Evolutionary conservation across 92 coral and sea anemone genomes (phyloP).

Genomic region (Bergia puertoricense): DNA sequence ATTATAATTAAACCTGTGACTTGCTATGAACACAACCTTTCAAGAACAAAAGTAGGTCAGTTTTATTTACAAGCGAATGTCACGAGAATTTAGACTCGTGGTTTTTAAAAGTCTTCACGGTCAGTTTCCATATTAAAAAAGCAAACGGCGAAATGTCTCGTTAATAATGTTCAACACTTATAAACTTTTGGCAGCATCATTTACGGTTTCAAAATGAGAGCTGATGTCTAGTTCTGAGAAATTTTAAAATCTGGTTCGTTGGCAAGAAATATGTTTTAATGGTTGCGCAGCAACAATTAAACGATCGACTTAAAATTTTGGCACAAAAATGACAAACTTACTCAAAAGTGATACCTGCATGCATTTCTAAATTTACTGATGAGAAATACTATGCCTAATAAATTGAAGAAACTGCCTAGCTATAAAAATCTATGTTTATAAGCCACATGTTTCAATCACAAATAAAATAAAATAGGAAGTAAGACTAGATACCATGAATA

Average conservation of each 20-base stretch:
- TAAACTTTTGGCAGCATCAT: not conserved
- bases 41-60: not conserved
- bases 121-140: not conserved
- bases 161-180: not conserved
- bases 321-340: not conserved
- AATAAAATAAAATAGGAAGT: too few relatives aligned
- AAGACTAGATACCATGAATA: not conserved
- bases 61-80: slow-evolving; percentile 10
- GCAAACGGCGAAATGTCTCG: not conserved
- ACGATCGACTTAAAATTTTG: not conserved
- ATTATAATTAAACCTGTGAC: not conserved
- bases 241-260: too few relatives aligned
- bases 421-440: too few relatives aligned
- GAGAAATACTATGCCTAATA: not conserved
- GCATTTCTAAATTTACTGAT: too few relatives aligned
- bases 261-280: not conserved
- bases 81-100: not conserved
- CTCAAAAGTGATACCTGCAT: not conserved
- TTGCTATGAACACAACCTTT: not conserved
- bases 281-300: not conserved
- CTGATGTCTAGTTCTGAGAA: not conserved
- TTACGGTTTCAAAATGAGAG: not conserved
- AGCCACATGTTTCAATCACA: too few relatives aligned
- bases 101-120: not conserved
- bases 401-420: not conserved